These are phyloP conservation scores for Aspiorhynchus laticeps DNA, from an alignment of 2,113 vertebrate species.

Conservation along the genomic window DNA sequence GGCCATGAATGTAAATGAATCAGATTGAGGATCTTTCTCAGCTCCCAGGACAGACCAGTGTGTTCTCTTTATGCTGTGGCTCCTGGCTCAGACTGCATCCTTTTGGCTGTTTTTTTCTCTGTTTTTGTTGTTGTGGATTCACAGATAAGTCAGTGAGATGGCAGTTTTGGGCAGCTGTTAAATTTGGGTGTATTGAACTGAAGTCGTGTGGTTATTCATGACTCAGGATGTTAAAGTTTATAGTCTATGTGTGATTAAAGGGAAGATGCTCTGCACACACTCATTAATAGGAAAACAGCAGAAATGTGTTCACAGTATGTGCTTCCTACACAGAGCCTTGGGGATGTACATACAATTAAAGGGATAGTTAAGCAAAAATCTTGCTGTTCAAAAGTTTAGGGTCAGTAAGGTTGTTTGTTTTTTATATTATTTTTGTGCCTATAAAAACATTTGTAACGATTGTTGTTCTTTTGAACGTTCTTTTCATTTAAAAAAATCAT, in stretches of 20 bases:
- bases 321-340: neutral
- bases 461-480: neutral
- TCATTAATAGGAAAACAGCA: constrained; percentile 15
- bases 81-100: constrained; percentile 14
- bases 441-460: neutral
- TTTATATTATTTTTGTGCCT: no score
- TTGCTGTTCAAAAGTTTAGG: neutral
- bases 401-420: neutral
- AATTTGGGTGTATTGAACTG: constrained; percentile 40
- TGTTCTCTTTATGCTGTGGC: constrained; percentile 28
- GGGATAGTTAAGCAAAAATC: neutral
- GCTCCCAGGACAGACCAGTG: constrained; percentile 22
- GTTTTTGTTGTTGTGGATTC: constrained; percentile 27
- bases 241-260: constrained; percentile 33
- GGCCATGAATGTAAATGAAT: constrained; percentile 63
- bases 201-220: constrained; percentile 27
- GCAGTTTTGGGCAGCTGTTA: constrained; percentile 30
- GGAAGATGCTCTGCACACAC: neutral
- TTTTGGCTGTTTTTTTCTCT: constrained; percentile 3
- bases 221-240: constrained; percentile 47
- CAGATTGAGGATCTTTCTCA: constrained; percentile 43
- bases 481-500: neutral
- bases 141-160: constrained; percentile 41
- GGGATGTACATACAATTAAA: neutral
- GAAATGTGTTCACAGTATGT: constrained; percentile 24